Base-by-base conservation (phyloP, 2,113 vertebrate species). In the Furnarius figulus region DNA sequence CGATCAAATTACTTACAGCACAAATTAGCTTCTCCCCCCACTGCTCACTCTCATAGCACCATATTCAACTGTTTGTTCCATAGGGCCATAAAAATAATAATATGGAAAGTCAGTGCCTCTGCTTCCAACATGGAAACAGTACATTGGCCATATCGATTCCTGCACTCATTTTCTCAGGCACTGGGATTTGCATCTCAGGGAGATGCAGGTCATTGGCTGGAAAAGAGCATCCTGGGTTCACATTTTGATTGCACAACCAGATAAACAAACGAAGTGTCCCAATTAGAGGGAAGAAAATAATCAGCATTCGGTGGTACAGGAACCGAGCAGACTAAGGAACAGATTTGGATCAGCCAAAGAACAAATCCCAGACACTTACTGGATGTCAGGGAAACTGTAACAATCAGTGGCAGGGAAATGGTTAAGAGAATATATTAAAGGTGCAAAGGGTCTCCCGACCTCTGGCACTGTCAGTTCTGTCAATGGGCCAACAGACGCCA, bases 1-100 rank as follows among this genome's bases (percentile, higher is more conserved):
- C 2, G 53, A 94, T 97, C 96, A 95, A 75, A 92, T 96, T 96
- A 92, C 94, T 90, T 94, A 94, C 49, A 93, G 95, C 70, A 76
- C 80, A 85, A 85, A 96, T 89, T 79, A 93, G 58, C 73, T 90
- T 84, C 86, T 93, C 85, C 79, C 89, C 65, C 40, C 4, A 4
- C 66, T 58, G 46, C 30, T 93, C 85, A 21, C 61, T 75, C 93
- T 46, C 70, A 40, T 70, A 82, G 76, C 62, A 65, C 86, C 62
- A 21, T 18, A 70, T 68, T 87, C 93, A 85, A 85, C 80, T 84
- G 66, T 90, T 96, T 90, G 88, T 85, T 96, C 83, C 90, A 92
- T 5, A 72, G 61, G 56, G 40, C 90, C 88, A 73, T 90, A 86
- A 94, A 94, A 93, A 95, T 74, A 93, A 97, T 94, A 70, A 91